These are phyloP conservation scores for Pipra filicauda DNA, from an alignment of 2,113 vertebrate genomes.

Conservation along the genomic window DNA sequence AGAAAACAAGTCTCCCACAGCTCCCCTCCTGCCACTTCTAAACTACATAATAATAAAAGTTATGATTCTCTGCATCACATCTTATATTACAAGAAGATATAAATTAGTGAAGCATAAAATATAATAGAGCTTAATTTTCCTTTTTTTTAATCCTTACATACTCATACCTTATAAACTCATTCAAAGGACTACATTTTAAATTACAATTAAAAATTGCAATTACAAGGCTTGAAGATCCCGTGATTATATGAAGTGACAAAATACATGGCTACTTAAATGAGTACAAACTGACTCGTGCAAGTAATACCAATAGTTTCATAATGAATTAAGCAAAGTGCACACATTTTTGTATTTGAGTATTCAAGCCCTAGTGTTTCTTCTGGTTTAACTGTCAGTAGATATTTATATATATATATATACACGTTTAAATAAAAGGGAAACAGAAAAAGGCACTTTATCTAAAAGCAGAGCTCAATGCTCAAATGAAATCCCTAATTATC, in stretches of 20 bases:
- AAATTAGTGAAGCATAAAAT: slow-evolving; percentile 44
- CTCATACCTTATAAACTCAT: background rate
- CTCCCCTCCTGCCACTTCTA: background rate
- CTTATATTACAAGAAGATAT: background rate
- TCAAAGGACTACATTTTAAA: background rate
- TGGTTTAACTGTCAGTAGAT: slow-evolving; percentile 5
- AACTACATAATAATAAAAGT: background rate
- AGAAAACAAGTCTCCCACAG: background rate
- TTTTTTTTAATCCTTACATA: background rate
- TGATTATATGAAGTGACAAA: background rate
- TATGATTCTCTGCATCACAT: background rate
- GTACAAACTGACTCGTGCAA: background rate
- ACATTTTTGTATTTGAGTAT: background rate
- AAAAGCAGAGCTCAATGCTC: background rate
- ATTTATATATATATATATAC: background rate
- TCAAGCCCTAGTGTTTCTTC: slow-evolving; percentile 2
- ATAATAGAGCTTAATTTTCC: background rate
- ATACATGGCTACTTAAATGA: background rate
- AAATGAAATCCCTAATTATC: background rate
- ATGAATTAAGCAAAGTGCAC: slow-evolving; percentile 4
- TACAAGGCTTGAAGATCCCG: background rate
- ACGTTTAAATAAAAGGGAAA: slow-evolving; percentile 29
- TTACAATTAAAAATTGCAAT: background rate
- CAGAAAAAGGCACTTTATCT: background rate
- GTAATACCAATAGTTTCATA: background rate